phyloP scores from a whole-genome alignment of 2,797 vertebrate species.

The Thaleichthys pacificus region DNA sequence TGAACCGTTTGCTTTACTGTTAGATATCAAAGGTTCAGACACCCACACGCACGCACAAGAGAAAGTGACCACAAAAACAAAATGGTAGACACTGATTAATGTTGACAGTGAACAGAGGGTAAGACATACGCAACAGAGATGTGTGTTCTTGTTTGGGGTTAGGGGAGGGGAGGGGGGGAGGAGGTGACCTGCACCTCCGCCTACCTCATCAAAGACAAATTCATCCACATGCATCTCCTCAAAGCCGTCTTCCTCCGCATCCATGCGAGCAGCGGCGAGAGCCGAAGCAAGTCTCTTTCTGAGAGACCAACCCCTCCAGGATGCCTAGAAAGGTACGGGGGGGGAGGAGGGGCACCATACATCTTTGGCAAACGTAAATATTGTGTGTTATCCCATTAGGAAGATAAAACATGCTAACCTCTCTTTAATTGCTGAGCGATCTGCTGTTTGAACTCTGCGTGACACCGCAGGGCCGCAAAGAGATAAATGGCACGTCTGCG shows the following conservation, averaged over 20 bases:
- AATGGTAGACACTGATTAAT: no score
- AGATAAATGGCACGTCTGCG: slow-evolving; percentile 92
- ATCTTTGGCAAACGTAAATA: slow-evolving; percentile 87
- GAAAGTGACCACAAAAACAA: no score
- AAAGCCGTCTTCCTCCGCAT: slow-evolving; percentile 79
- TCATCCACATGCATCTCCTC: slow-evolving; percentile 87
- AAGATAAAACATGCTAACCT: slow-evolving; percentile 92
- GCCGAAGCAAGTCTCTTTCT: slow-evolving; percentile 84
- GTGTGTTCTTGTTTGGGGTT: background rate
- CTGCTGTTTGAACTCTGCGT: slow-evolving; percentile 97
- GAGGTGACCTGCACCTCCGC: slow-evolving; percentile 22
- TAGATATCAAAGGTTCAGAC: no score
- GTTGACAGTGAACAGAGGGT: no score
- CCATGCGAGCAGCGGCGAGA: slow-evolving; percentile 68
- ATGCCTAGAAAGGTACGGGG: slow-evolving; percentile 80
- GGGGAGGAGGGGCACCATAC: slow-evolving; percentile 63
- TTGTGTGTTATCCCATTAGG: slow-evolving; percentile 90
- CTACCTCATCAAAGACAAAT: slow-evolving; percentile 88
- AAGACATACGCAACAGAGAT: background rate
- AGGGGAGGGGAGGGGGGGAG: background rate
- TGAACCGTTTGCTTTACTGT: background rate
- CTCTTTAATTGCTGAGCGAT: slow-evolving; percentile 89
- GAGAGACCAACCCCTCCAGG: slow-evolving; percentile 87
- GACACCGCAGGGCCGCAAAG: slow-evolving; percentile 83
- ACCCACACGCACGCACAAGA: no score